A percentile compares a stretch with the other conserved stretches of the same genome.
Conservation (phyloP, 2,797 vertebrate species). For the Aeoliscus strigatus region DNA sequence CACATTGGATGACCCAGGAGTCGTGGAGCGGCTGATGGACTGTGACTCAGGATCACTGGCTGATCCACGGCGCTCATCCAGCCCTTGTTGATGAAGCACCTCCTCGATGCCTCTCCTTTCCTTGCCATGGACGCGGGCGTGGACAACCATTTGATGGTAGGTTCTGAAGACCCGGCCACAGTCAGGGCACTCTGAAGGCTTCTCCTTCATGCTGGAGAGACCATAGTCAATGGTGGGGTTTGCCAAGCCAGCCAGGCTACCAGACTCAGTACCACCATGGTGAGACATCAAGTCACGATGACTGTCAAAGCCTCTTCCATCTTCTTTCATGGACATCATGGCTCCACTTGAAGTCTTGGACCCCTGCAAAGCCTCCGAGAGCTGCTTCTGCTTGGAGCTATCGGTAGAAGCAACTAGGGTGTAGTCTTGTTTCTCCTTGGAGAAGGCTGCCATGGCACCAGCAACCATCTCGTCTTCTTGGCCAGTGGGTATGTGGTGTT, state of each 20-base stretch:
- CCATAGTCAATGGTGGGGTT: slow-evolving; percentile 86
- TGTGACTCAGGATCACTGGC: slow-evolving; percentile 98
- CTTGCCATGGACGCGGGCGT: slow-evolving; percentile 75
- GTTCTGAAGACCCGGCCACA: slow-evolving; percentile 78
- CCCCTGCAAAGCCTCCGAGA: slow-evolving; percentile 85
- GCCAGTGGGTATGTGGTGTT: slow-evolving; percentile 72
- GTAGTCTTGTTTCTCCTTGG: slow-evolving; percentile 96
- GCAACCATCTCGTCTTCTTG: slow-evolving; percentile 87
- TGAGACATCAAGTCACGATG: slow-evolving; percentile 90
- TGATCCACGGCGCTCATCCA: slow-evolving; percentile 93
- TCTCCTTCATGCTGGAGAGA: slow-evolving; percentile 87
- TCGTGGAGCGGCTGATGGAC: slow-evolving; percentile 97
- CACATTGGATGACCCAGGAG: slow-evolving; percentile 94
- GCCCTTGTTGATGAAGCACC: slow-evolving; percentile 75
- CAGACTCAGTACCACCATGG: slow-evolving; percentile 51
- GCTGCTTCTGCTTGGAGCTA: slow-evolving; percentile 92
- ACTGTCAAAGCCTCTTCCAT: slow-evolving; percentile 82
- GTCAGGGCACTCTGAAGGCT: slow-evolving; percentile 87
- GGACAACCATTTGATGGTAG: slow-evolving; percentile 79
- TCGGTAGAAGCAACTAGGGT: slow-evolving; percentile 83
- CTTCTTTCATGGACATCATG: slow-evolving; percentile 88
- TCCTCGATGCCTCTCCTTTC: too few species aligned
- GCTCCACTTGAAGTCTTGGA: slow-evolving; percentile 80
- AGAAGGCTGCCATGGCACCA: slow-evolving; percentile 81
- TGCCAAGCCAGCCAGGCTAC: slow-evolving; percentile 65